These are phyloP conservation scores for Tiphia femorata DNA, from an alignment of 2,888 invertebrate species.

Conservation along the genomic window DNA sequence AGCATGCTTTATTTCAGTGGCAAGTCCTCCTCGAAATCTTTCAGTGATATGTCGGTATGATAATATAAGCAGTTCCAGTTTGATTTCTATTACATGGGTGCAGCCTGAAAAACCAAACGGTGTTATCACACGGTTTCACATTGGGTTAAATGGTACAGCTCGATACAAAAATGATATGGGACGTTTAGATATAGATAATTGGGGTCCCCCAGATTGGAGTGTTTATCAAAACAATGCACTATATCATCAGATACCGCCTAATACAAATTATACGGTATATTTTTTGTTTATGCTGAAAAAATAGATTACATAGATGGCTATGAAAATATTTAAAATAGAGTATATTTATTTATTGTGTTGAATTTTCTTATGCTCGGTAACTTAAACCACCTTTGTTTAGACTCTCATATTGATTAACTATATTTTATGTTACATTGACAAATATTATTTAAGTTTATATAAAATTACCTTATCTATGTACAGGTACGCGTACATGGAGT, in stretches of 20 bases:
- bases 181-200: constrained; percentile 69
- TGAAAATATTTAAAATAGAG: neutral
- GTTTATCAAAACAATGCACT: constrained; percentile 69
- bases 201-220: constrained; percentile 74
- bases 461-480: constrained; percentile 13
- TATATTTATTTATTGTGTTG: neutral
- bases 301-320: neutral
- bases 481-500: constrained; percentile 77
- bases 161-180: constrained; percentile 71
- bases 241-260: constrained; percentile 81
- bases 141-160: constrained; percentile 72
- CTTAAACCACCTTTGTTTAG: neutral
- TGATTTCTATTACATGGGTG: constrained; percentile 80
- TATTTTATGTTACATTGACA: neutral
- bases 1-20: constrained; percentile 66
- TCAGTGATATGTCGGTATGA: constrained; percentile 77
- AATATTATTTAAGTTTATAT: constrained; percentile 1
- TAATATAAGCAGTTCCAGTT: constrained; percentile 73
- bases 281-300: neutral
- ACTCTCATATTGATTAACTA: neutral
- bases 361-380: neutral
- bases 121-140: constrained; percentile 82
- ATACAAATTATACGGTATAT: constrained; percentile 85
- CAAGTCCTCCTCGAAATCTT: constrained; percentile 81
- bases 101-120: constrained; percentile 82